phyloP scores from a whole-genome alignment of 2,113 vertebrate species.

The Sander vitreus region DNA sequence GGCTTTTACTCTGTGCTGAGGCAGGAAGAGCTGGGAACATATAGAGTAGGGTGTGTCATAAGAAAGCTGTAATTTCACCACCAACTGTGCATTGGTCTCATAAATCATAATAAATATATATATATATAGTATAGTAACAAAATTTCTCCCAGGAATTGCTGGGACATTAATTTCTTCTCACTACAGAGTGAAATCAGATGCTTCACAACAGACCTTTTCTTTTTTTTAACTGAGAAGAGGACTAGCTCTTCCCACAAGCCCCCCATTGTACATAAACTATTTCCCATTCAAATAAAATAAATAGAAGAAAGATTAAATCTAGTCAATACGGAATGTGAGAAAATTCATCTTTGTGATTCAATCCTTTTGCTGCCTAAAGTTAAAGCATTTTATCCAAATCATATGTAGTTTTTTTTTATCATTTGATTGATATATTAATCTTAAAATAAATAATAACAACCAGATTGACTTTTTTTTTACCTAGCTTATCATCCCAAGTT shows the following conservation, averaged over 20 bases:
- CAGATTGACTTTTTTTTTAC: neutral
- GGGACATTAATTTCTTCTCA: slow-evolving; percentile 91
- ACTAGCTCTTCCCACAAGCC: slow-evolving; percentile 78
- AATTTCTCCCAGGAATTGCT: neutral
- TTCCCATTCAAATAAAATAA: slow-evolving; percentile 85
- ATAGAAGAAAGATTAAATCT: slow-evolving; percentile 85
- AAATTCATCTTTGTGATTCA: slow-evolving; percentile 88
- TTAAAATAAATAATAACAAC: neutral
- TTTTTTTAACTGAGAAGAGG: slow-evolving; percentile 83
- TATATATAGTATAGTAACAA: neutral
- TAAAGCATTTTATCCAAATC: slow-evolving; percentile 7
- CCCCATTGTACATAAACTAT: slow-evolving; percentile 81
- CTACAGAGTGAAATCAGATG: slow-evolving; percentile 99
- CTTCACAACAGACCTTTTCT: slow-evolving; percentile 90
- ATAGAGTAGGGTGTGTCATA: slow-evolving; percentile 52
- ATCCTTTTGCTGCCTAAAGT: slow-evolving; percentile 61
- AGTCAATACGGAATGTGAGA: slow-evolving; percentile 96
- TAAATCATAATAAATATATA: slow-evolving; percentile 49
- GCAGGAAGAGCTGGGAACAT: slow-evolving; percentile 41
- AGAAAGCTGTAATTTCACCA: slow-evolving; percentile 58
- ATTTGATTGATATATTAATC: neutral
- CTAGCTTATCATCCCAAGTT: slow-evolving; percentile 25
- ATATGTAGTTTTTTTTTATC: neutral
- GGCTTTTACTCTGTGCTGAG: slow-evolving; percentile 42
- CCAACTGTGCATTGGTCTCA: slow-evolving; percentile 39